Percentiles rank a stretch among this genome's conserved stretches.
phyloP scores from a whole-genome alignment of 1,140 invertebrate species.

The Drosophila pectinifera region DNA sequence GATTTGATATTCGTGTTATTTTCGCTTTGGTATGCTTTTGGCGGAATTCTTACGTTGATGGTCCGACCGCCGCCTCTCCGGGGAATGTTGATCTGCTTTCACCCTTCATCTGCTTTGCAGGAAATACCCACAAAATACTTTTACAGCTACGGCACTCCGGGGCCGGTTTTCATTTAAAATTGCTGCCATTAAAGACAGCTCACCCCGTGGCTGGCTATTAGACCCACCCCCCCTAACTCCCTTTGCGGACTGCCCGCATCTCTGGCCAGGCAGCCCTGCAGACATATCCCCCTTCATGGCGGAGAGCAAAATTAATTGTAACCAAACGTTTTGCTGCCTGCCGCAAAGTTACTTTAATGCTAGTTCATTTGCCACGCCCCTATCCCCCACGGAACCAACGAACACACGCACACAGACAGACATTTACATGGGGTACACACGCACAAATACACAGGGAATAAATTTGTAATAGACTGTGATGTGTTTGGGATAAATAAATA shows the following conservation, averaged over 20 bases:
- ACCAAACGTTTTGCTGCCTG: conserved; percentile 75
- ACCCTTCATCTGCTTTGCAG: conserved; percentile 17
- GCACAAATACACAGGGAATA: conserved; percentile 23
- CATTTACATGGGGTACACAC: conserved; percentile 19
- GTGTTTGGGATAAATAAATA: too few species aligned
- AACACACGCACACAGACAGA: conserved; percentile 12
- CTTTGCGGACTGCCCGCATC: neutral
- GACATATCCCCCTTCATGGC: conserved; percentile 4
- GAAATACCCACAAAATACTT: conserved; percentile 29
- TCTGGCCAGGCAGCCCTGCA: conserved; percentile 1
- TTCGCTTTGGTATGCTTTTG: conserved; percentile 17
- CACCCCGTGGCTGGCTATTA: conserved; percentile 22
- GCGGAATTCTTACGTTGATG: conserved; percentile 26
- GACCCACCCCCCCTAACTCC: neutral
- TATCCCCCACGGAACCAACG: conserved; percentile 23
- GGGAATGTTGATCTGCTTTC: conserved; percentile 25
- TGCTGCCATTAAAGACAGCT: conserved; percentile 41
- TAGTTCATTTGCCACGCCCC: conserved; percentile 76
- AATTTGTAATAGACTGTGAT: too few species aligned
- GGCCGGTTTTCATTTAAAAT: conserved; percentile 52
- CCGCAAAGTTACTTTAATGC: conserved; percentile 70
- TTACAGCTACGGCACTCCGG: conserved; percentile 19
- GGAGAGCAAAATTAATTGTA: conserved; percentile 74
- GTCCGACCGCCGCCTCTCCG: neutral
- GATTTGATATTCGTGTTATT: conserved; percentile 40